Percentiles rank a stretch among this genome's conserved stretches.
Conservation (phyloP, 2,888 invertebrate species). For the Melieria crassipennis region DNA sequence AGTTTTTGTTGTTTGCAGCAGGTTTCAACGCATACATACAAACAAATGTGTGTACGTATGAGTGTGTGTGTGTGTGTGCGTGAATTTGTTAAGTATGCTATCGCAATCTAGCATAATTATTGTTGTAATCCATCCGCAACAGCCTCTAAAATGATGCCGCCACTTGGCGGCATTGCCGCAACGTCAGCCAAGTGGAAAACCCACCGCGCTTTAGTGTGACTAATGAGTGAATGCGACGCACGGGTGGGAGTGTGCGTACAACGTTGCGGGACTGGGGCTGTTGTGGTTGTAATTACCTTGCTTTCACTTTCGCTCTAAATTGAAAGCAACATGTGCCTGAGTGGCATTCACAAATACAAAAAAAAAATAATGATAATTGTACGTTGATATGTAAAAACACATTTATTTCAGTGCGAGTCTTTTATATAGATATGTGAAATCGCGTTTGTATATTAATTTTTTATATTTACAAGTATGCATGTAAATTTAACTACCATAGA, state of each 20-base stretch:
- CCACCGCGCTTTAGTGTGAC: conserved; percentile 10
- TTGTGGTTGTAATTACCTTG: conserved; percentile 32
- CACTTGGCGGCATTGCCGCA: conserved; percentile 3
- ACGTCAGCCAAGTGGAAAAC: conserved; percentile 28
- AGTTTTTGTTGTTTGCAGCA: conserved; percentile 23
- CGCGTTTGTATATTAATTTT: too few relatives aligned
- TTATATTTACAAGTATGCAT: too few relatives aligned
- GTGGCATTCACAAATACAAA: conserved; percentile 7
- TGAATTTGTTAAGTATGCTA: conserved; percentile 27
- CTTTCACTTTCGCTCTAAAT: conserved; percentile 33
- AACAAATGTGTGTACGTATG: not conserved
- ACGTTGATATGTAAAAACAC: too few relatives aligned
- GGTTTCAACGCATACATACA: conserved; percentile 15
- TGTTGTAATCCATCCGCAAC: conserved; percentile 40
- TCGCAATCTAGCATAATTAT: conserved; percentile 39
- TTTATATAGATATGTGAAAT: too few relatives aligned
- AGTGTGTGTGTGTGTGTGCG: conserved; percentile 10
- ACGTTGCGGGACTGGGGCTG: conserved; percentile 1
- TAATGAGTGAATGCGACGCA: not conserved
- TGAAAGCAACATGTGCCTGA: conserved; percentile 26
- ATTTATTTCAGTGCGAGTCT: too few relatives aligned
- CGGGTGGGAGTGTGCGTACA: not conserved
- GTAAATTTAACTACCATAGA: too few relatives aligned
- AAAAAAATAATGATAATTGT: not conserved
- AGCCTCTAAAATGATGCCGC: conserved; percentile 20